These are phyloP conservation scores for Dipodomys merriami DNA, from an alignment of 2,113 vertebrate species.

Conservation along the genomic window DNA sequence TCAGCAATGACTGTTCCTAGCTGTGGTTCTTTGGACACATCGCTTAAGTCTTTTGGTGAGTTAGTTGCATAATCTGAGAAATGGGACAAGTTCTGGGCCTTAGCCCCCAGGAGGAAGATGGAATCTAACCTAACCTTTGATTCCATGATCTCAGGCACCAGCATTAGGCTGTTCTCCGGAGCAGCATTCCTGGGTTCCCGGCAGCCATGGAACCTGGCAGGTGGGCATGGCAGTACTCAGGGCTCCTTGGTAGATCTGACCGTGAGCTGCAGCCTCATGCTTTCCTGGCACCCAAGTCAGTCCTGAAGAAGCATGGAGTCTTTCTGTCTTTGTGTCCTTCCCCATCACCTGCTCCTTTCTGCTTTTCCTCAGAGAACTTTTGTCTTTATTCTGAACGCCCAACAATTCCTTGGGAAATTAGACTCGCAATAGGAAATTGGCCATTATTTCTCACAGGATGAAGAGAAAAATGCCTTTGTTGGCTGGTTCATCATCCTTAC, in stretches of 20 bases:
- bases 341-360: background rate
- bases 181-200: rapidly evolving
- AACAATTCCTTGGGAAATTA: constrained; percentile 46
- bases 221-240: rapidly evolving
- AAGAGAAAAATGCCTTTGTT: constrained; percentile 2
- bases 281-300: rapidly evolving
- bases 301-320: background rate
- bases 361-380: background rate
- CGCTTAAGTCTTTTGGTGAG: background rate
- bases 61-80: background rate
- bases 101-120: background rate
- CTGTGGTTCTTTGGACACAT: background rate
- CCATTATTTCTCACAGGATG: background rate
- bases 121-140: too few relatives aligned
- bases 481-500: constrained; percentile 12
- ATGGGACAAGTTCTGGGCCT: background rate
- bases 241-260: rapidly evolving
- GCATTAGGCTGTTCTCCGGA: too few relatives aligned
- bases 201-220: background rate
- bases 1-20: background rate
- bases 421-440: constrained; percentile 25
- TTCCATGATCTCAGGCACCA: background rate
- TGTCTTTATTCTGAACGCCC: background rate
- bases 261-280: background rate
- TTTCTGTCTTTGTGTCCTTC: rapidly evolving